phyloP scores from a whole-genome alignment of 2,113 vertebrate genomes.

The Onychostoma macrolepis region DNA sequence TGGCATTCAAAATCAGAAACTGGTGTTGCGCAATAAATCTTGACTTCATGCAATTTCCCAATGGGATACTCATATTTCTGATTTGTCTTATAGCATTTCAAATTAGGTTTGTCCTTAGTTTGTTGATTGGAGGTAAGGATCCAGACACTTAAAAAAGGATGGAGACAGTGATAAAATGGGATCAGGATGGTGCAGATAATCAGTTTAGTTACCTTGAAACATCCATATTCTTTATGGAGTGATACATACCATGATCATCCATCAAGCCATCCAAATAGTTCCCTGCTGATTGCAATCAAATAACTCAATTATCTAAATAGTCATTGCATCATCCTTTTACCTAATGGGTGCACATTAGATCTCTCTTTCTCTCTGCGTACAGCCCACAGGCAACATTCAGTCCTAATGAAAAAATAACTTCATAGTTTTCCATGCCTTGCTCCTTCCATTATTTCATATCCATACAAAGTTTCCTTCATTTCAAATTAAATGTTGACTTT shows the following conservation, averaged over 20 bases:
- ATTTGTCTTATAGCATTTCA: neutral
- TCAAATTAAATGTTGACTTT: constrained; percentile 68
- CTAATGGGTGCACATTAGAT: constrained; percentile 21
- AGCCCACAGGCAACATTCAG: constrained; percentile 51
- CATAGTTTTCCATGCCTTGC: constrained; percentile 32
- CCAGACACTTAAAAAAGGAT: neutral
- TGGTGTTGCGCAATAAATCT: neutral
- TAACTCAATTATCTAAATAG: constrained; percentile 49
- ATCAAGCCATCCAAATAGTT: constrained; percentile 36
- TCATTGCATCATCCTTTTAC: constrained; percentile 40
- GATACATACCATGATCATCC: constrained; percentile 19
- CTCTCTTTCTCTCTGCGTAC: constrained; percentile 13
- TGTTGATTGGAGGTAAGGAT: neutral
- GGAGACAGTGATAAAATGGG: constrained; percentile 15
- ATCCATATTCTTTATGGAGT: constrained; percentile 26
- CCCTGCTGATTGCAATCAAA: constrained; percentile 45
- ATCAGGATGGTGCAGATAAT: constrained; percentile 7
- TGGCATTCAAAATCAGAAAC: neutral
- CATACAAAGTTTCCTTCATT: constrained; percentile 59
- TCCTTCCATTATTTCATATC: constrained; percentile 47
- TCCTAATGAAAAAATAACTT: constrained; percentile 57
- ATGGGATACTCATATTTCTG: neutral
- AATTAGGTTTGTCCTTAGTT: neutral
- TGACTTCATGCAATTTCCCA: neutral
- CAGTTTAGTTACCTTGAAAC: constrained; percentile 21